Evolutionary conservation across 2,888 invertebrate species (phyloP).

Genomic region (Auanema freiburgensis): DNA sequence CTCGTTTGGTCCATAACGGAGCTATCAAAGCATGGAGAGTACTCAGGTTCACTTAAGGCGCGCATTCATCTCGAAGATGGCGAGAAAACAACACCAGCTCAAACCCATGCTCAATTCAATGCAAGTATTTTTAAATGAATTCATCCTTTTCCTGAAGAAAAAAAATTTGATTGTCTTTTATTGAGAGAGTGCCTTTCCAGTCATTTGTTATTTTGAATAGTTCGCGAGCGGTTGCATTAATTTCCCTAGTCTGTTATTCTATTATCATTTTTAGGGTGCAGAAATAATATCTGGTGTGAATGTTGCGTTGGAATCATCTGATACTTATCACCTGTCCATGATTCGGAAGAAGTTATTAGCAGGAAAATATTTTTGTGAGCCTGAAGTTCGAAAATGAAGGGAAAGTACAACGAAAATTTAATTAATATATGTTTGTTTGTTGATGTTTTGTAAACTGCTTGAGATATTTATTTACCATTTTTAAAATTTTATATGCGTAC

Average conservation of each 20-base stretch:
- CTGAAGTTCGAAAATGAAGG: conserved; percentile 47
- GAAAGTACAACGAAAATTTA: neutral
- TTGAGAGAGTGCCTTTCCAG: neutral
- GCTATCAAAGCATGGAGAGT: conserved; percentile 85
- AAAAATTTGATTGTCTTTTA: neutral
- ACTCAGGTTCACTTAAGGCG: conserved; percentile 87
- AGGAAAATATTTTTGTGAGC: conserved; percentile 71
- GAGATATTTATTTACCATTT: no score
- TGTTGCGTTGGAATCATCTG: conserved; percentile 80
- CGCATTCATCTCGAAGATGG: conserved; percentile 81
- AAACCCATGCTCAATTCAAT: conserved; percentile 84
- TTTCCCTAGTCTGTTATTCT: neutral
- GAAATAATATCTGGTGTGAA: conserved; percentile 92
- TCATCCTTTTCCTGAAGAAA: neutral
- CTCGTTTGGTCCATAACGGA: conserved; percentile 91
- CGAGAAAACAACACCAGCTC: conserved; percentile 71
- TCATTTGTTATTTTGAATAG: neutral
- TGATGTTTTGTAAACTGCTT: no score
- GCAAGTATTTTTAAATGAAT: conserved; percentile 25
- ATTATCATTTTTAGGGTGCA: conserved; percentile 65
- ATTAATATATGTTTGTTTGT: neutral
- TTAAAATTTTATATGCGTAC: no score
- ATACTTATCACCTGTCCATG: conserved; percentile 89
- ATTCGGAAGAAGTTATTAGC: conserved; percentile 92
- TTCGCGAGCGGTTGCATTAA: neutral